phyloP scores from a whole-genome alignment of 1,140 invertebrate species.

The Penaeus vannamei region DNA sequence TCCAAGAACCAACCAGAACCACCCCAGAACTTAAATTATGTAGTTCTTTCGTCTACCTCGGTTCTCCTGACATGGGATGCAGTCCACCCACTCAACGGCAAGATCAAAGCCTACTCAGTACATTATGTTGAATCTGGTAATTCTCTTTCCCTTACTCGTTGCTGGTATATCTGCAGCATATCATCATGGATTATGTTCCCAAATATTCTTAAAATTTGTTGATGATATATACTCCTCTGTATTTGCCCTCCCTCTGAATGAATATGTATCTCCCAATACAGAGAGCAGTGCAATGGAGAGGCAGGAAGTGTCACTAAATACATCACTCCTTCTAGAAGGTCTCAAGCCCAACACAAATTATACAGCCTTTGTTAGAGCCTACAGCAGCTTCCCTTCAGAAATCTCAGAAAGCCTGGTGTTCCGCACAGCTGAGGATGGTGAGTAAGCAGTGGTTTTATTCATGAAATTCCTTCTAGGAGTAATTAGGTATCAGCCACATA shows the following conservation, averaged over 20 bases:
- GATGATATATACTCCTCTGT: not conserved
- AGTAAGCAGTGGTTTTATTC: conserved; percentile 31
- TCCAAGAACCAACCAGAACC: conserved; percentile 75
- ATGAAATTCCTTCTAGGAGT: conserved; percentile 73
- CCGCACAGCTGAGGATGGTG: conserved; percentile 77
- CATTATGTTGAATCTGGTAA: conserved; percentile 78
- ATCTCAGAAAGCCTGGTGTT: conserved; percentile 77
- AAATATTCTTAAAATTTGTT: too few relatives aligned
- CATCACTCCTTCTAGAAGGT: conserved; percentile 74
- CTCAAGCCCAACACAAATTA: conserved; percentile 80
- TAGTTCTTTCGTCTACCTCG: conserved; percentile 74
- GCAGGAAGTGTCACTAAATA: conserved; percentile 76
- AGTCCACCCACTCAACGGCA: conserved; percentile 69
- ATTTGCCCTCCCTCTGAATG: not conserved
- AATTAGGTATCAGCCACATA: too few relatives aligned
- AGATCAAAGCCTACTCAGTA: conserved; percentile 78
- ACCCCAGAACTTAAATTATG: conserved; percentile 76
- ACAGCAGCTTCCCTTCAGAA: conserved; percentile 78
- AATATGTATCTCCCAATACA: conserved; percentile 40
- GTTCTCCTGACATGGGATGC: conserved; percentile 76
- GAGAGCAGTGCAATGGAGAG: conserved; percentile 73
- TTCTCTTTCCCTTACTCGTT: conserved; percentile 35
- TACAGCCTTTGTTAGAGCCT: conserved; percentile 79
- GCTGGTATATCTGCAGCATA: not conserved
- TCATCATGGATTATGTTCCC: too few relatives aligned